Evolutionary conservation across 2,888 invertebrate genomes (phyloP).

Genomic region (Brachypterus glaber): DNA sequence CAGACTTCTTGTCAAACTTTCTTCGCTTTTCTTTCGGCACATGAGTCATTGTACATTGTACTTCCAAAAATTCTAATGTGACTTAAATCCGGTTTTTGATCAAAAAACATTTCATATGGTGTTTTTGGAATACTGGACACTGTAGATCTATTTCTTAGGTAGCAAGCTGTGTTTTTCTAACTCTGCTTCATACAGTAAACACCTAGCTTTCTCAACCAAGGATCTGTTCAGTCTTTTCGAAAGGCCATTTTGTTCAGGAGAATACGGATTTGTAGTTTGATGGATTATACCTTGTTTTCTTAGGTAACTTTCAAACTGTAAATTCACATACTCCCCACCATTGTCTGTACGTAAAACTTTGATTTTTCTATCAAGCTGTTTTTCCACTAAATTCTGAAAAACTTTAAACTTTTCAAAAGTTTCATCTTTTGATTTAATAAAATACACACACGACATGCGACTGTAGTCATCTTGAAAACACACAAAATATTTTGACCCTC

Average conservation of each 20-base stretch:
- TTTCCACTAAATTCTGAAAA: constrained; percentile 5
- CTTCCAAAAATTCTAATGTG: constrained; percentile 8
- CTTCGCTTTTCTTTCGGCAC: constrained; percentile 9
- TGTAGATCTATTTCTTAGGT: constrained; percentile 5
- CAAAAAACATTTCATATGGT: background rate
- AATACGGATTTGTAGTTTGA: constrained; percentile 17
- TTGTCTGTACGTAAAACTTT: constrained; percentile 3
- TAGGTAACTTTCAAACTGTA: constrained; percentile 16
- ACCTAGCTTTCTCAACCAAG: constrained; percentile 22
- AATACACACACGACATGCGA: constrained; percentile 13
- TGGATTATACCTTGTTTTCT: constrained; percentile 16
- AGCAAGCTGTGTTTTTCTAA: constrained; percentile 15
- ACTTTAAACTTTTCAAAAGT: constrained; percentile 4
- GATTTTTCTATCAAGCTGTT: constrained; percentile 4
- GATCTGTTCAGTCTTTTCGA: constrained; percentile 21
- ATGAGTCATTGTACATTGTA: constrained; percentile 7
- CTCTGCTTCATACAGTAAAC: constrained; percentile 22
- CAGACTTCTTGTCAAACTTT: constrained; percentile 2
- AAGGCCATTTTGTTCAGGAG: constrained; percentile 18
- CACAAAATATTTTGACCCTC: constrained; percentile 16
- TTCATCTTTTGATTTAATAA: constrained; percentile 17
- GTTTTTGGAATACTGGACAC: constrained; percentile 4
- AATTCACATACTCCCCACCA: constrained; percentile 20
- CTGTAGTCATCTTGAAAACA: constrained; percentile 13
- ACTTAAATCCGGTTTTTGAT: background rate